phyloP scores from a whole-genome alignment of 2,888 invertebrate genomes.

The Allacma fusca region DNA sequence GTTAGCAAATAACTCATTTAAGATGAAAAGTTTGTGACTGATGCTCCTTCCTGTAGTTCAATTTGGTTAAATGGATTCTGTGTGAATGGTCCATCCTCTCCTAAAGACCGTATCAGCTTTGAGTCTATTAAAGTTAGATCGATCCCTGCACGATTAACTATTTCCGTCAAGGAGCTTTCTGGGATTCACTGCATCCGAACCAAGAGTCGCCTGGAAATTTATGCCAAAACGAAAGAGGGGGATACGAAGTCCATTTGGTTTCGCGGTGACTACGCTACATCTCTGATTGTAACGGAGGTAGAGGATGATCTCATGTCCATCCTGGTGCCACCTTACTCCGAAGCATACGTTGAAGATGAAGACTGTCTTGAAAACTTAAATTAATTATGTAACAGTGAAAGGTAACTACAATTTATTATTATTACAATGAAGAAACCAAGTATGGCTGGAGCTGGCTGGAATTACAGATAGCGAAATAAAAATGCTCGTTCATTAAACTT shows the following conservation, averaged over 20 bases:
- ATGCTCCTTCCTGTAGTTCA: neutral
- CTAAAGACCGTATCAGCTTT: slow-evolving; percentile 24
- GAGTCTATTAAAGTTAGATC: slow-evolving; percentile 2
- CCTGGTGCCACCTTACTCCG: slow-evolving; percentile 21
- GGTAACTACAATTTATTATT: too few species aligned
- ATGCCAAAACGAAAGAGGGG: slow-evolving; percentile 21
- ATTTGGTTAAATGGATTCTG: slow-evolving; percentile 38
- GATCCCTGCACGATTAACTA: slow-evolving; percentile 21
- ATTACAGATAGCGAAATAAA: too few species aligned
- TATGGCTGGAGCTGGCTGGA: too few species aligned
- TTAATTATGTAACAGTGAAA: too few species aligned
- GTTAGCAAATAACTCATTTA: neutral
- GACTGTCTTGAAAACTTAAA: too few species aligned
- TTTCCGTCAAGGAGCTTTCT: slow-evolving; percentile 13
- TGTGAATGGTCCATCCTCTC: slow-evolving; percentile 28
- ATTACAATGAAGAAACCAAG: too few species aligned
- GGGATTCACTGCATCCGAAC: slow-evolving; percentile 41
- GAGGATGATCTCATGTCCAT: slow-evolving; percentile 26
- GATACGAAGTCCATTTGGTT: slow-evolving; percentile 37
- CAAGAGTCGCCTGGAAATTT: slow-evolving; percentile 33
- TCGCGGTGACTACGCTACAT: slow-evolving; percentile 32
- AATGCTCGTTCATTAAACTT: too few species aligned
- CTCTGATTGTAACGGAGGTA: slow-evolving; percentile 34
- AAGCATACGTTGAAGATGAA: too few species aligned
- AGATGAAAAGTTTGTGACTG: neutral